Evolutionary conservation across 2,113 vertebrate genomes (phyloP).

Genomic region (Albula glossodonta): DNA sequence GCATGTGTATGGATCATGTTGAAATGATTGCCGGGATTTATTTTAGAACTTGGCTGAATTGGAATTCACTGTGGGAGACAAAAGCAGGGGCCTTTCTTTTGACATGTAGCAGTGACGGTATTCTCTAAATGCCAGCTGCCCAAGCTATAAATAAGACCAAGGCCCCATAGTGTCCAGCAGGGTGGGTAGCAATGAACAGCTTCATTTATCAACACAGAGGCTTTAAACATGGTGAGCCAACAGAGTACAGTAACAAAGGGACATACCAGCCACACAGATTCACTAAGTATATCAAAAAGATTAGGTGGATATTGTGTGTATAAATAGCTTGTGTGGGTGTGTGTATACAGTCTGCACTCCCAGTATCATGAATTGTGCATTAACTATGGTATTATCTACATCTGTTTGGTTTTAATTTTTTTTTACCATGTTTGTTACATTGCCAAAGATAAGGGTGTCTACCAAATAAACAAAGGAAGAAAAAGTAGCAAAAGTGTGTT

Average conservation of each 20-base stretch:
- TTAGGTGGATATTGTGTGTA: not conserved
- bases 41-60: constrained; percentile 41
- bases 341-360: not conserved
- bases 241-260: constrained; percentile 7
- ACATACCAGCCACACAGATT: not conserved
- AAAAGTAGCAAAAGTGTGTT: not conserved
- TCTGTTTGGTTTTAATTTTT: too few relatives aligned
- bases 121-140: constrained; percentile 69
- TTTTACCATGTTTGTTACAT: not conserved
- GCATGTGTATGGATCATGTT: constrained; percentile 6
- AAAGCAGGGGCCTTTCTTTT: constrained; percentile 56
- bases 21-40: constrained; percentile 43
- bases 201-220: constrained; percentile 21
- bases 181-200: constrained; percentile 44
- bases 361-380: too few relatives aligned
- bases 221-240: constrained; percentile 19
- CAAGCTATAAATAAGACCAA: constrained; percentile 59
- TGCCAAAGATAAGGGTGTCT: not conserved
- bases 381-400: too few relatives aligned
- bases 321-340: not conserved
- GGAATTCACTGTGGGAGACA: constrained; percentile 51
- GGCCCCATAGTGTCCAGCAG: constrained; percentile 30
- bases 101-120: constrained; percentile 55
- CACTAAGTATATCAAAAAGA: not conserved
- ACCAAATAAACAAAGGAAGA: not conserved